Conservation (phyloP, 2,888 invertebrate genomes). For the Busseola fusca region DNA sequence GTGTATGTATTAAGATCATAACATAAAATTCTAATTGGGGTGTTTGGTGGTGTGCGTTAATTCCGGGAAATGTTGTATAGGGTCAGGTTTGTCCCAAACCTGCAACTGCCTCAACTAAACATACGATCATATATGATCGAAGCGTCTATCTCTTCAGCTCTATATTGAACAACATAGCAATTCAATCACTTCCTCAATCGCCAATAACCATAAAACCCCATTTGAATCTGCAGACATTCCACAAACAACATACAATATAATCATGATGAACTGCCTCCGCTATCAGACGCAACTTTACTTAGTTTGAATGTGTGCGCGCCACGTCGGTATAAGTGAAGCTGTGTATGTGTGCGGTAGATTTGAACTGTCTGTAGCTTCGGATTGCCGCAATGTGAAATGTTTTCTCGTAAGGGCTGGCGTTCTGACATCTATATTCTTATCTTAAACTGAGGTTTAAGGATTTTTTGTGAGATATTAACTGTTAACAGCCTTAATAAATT, state of each 20-base stretch:
- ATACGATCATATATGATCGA: too few species aligned
- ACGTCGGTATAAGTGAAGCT: neutral
- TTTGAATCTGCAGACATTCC: constrained; percentile 39
- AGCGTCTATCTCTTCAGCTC: neutral
- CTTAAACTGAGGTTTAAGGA: neutral
- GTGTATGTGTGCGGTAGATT: constrained; percentile 29
- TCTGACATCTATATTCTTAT: neutral
- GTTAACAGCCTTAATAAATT: neutral
- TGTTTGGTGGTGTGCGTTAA: too few species aligned
- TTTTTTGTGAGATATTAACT: neutral
- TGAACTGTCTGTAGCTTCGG: constrained; percentile 28
- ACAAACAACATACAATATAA: constrained; percentile 42
- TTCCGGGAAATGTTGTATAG: too few species aligned
- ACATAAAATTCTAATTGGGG: too few species aligned
- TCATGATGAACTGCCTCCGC: constrained; percentile 44
- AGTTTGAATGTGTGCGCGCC: constrained; percentile 4
- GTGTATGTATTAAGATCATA: too few species aligned
- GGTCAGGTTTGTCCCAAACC: neutral
- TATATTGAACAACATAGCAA: constrained; percentile 1
- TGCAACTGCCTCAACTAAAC: neutral
- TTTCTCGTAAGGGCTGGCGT: constrained; percentile 32
- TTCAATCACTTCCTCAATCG: constrained; percentile 32
- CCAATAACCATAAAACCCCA: constrained; percentile 27
- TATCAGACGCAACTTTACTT: constrained; percentile 35
- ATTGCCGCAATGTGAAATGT: constrained; percentile 36